Conservation (phyloP, 2,113 vertebrate genomes). For the Bagarius yarrelli region DNA sequence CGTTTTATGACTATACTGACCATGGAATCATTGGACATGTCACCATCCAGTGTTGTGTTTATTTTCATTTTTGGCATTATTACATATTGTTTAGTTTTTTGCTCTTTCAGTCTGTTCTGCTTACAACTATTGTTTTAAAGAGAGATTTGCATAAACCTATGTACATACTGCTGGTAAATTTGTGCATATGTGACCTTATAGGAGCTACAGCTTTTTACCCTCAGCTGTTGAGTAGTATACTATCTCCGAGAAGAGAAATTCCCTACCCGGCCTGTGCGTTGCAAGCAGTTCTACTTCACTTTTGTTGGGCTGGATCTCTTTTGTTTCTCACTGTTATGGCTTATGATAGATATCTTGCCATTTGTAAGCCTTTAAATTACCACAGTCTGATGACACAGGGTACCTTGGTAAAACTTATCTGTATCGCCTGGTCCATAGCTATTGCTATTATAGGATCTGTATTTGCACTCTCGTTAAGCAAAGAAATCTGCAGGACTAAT, state of each 20-base stretch:
- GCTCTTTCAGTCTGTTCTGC: background rate
- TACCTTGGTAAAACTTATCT: background rate
- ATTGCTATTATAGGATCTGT: background rate
- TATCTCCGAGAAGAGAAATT: background rate
- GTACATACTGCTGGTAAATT: slow-evolving; percentile 21
- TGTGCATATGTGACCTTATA: slow-evolving; percentile 12
- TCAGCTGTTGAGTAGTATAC: background rate
- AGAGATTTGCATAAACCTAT: background rate
- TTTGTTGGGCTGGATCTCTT: background rate
- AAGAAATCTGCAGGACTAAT: slow-evolving; percentile 6
- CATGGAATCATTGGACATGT: slow-evolving; percentile 8
- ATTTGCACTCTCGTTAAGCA: background rate
- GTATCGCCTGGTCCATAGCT: background rate
- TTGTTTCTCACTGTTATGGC: background rate
- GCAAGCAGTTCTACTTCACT: background rate
- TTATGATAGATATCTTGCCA: background rate
- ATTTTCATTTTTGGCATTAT: slow-evolving; percentile 9
- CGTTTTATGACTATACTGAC: background rate
- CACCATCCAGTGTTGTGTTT: background rate
- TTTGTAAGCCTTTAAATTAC: background rate
- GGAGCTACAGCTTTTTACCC: background rate
- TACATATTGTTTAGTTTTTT: slow-evolving; percentile 10
- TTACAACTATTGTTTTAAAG: slow-evolving; percentile 2
- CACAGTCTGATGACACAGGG: background rate
- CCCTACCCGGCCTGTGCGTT: background rate